A percentile compares a stretch with the other conserved stretches of the same genome.
Conservation (phyloP, 2,797 vertebrate species). For the Lacerta viridis region DNA sequence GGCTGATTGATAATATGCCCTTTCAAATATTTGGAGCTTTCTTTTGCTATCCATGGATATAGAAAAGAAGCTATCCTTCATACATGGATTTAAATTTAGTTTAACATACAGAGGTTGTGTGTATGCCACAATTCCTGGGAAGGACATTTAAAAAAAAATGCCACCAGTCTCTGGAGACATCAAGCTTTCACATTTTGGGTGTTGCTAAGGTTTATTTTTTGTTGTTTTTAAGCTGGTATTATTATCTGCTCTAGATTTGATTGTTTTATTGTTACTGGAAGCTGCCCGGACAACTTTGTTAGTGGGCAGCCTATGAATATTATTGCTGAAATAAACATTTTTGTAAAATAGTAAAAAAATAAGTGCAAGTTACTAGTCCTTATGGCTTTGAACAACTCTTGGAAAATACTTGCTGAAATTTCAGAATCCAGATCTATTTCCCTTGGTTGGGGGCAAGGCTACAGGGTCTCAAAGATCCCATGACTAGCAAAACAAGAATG, state of each 20-base stretch:
- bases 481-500: not conserved
- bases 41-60: not conserved
- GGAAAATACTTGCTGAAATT: not conserved
- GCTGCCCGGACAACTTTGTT: not conserved
- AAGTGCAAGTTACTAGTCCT: not conserved
- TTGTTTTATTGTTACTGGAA: not conserved
- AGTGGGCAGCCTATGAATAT: not conserved
- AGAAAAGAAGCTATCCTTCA: not conserved
- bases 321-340: not conserved
- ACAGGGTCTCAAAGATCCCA: not conserved
- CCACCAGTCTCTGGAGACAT: not conserved
- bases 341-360: not conserved
- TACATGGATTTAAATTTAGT: not conserved
- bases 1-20: not conserved
- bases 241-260: not conserved
- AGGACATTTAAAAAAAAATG: not conserved
- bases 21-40: not conserved
- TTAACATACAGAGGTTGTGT: not conserved
- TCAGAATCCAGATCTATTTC: not conserved
- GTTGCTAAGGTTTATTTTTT: not conserved
- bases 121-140: not conserved
- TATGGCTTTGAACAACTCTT: not conserved
- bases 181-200: not conserved
- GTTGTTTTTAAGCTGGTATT: not conserved
- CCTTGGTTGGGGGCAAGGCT: not conserved